These are phyloP conservation scores for Eulemur rufifrons DNA, from an alignment of 2,113 vertebrate genomes.

Conservation along the genomic window DNA sequence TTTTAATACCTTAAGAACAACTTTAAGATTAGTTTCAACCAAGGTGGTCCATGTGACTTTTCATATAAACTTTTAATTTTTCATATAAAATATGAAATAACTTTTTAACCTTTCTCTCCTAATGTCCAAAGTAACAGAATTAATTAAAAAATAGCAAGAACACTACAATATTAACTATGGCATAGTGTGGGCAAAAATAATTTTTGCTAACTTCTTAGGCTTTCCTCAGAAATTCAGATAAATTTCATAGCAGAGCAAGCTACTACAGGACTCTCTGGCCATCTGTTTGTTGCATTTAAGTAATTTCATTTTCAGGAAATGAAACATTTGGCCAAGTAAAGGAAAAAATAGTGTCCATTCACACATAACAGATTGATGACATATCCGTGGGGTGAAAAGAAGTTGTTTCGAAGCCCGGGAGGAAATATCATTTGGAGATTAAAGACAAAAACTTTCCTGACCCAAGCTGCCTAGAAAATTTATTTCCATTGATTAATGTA, in stretches of 20 bases:
- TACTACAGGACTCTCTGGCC: conserved; percentile 53
- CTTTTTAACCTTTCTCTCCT: background rate
- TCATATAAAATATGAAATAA: background rate
- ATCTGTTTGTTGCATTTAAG: conserved; percentile 77
- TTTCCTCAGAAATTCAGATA: conserved; percentile 33
- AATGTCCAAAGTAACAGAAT: background rate
- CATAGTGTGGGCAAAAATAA: background rate
- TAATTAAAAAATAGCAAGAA: background rate
- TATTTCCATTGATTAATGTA: background rate
- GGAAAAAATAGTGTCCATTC: conserved; percentile 72
- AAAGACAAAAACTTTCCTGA: conserved; percentile 54
- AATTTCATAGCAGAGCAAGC: conserved; percentile 54
- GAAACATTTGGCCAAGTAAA: conserved; percentile 74
- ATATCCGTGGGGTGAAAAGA: conserved; percentile 56
- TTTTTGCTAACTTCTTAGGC: conserved; percentile 36
- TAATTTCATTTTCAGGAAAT: conserved; percentile 76
- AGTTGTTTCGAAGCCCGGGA: conserved; percentile 45
- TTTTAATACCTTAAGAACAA: background rate
- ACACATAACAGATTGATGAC: conserved; percentile 75
- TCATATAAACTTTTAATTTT: background rate
- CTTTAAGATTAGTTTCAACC: background rate
- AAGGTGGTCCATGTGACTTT: background rate
- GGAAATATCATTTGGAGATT: conserved; percentile 65
- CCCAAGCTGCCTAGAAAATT: conserved; percentile 17
- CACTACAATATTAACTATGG: background rate